Evolutionary conservation across 2,888 invertebrate genomes (phyloP).

Genomic region (Gryllus longicercus): DNA sequence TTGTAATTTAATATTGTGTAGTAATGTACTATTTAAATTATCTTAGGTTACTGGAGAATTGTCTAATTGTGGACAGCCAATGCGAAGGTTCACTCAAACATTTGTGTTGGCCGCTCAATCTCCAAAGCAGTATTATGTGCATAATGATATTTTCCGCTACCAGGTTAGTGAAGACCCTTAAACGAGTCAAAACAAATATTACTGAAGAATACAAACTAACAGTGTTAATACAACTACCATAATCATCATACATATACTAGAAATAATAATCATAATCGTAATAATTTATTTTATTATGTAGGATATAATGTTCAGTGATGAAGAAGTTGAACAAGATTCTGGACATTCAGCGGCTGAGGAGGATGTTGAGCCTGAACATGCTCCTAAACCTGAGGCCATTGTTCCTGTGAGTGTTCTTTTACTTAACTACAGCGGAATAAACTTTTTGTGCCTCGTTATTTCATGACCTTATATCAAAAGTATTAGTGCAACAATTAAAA

Average conservation of each 20-base stretch:
- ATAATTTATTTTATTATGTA: slow-evolving; percentile 38
- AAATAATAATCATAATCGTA: slow-evolving; percentile 12
- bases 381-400: slow-evolving; percentile 30
- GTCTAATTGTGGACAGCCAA: slow-evolving; percentile 92
- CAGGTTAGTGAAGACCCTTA: slow-evolving; percentile 57
- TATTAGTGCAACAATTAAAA: no score
- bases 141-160: slow-evolving; percentile 98
- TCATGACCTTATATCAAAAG: no score
- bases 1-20: background rate
- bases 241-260: background rate
- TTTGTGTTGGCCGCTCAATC: slow-evolving; percentile 94
- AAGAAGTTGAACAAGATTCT: slow-evolving; percentile 57
- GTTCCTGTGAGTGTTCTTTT: slow-evolving; percentile 27
- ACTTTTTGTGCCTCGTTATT: no score
- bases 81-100: slow-evolving; percentile 97
- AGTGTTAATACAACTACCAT: no score
- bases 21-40: slow-evolving; percentile 32
- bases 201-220: background rate
- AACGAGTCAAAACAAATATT: background rate
- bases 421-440: background rate
- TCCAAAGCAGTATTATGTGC: slow-evolving; percentile 97
- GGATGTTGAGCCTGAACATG: slow-evolving; percentile 42
- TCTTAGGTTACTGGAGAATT: slow-evolving; percentile 86
- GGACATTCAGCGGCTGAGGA: slow-evolving; percentile 65
- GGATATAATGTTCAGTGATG: slow-evolving; percentile 60